Conservation (phyloP, 1,140 invertebrate species). For the Anastrepha ludens region DNA sequence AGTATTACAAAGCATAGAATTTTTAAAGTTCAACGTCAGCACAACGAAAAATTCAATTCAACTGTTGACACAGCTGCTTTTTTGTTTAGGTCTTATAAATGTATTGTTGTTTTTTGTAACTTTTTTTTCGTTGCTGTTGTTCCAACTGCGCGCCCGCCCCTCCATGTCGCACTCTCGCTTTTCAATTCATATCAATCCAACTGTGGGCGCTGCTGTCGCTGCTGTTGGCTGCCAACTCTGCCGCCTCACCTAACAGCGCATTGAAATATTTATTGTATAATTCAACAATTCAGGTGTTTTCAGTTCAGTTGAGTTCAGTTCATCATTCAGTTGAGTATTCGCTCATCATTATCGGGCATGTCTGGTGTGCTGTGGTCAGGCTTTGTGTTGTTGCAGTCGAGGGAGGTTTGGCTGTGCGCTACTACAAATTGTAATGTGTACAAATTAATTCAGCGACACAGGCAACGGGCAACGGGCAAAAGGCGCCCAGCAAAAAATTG, state of each 20-base stretch:
- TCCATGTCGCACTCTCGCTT: not conserved
- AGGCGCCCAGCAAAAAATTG: not conserved
- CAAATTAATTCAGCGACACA: conserved; percentile 47
- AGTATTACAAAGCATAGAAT: not conserved
- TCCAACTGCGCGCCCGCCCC: not conserved
- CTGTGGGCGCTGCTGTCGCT: not conserved
- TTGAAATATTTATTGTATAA: not conserved
- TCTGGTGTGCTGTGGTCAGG: conserved; percentile 23
- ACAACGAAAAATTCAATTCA: not conserved
- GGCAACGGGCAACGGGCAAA: not conserved
- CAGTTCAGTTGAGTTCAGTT: conserved; percentile 52
- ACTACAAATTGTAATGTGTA: conserved; percentile 43
- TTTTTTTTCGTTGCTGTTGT: not conserved
- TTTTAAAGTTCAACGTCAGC: conserved; percentile 51
- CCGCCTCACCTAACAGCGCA: conserved; percentile 35
- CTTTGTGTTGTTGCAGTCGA: not conserved
- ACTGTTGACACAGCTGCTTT: conserved; percentile 49
- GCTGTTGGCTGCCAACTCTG: not conserved
- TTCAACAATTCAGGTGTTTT: conserved; percentile 43
- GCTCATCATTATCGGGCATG: conserved; percentile 33
- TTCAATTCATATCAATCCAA: conserved; percentile 45
- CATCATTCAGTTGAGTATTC: conserved; percentile 50
- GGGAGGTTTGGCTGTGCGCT: not conserved
- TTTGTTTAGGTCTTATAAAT: conserved; percentile 8
- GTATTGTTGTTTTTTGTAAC: not conserved